A percentile compares a stretch with the other conserved stretches of the same genome.
phyloP scores from a whole-genome alignment of 30 jellyfish, hydroid and myxozoan genomes.

The Pseudorhiza aurosa region DNA sequence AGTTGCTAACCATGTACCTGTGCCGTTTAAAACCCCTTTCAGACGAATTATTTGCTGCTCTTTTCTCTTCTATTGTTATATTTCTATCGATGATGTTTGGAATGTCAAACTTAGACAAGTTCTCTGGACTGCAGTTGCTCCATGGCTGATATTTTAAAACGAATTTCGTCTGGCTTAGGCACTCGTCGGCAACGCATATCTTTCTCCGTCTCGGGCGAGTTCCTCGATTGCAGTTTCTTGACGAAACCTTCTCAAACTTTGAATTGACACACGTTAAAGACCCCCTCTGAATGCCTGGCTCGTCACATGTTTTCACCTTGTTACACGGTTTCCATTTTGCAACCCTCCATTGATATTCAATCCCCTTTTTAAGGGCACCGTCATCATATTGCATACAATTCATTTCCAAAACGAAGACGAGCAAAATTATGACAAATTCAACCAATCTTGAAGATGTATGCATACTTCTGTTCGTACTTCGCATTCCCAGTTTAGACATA shows the following conservation, averaged over 20 bases:
- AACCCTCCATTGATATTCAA: slow-evolving; percentile 13
- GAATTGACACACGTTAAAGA: slow-evolving; percentile 30
- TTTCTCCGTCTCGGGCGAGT: slow-evolving; percentile 40
- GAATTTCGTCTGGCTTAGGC: slow-evolving; percentile 39
- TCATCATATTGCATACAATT: no score
- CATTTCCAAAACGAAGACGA: no score
- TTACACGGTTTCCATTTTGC: slow-evolving; percentile 45
- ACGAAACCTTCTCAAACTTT: slow-evolving; percentile 15
- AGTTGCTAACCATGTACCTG: slow-evolving; percentile 3
- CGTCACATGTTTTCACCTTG: slow-evolving; percentile 37
- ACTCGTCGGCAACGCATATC: slow-evolving; percentile 37
- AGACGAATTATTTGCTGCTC: not conserved
- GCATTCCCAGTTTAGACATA: no score
- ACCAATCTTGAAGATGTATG: no score
- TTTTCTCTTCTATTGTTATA: slow-evolving; percentile 11
- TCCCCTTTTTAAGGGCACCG: no score
- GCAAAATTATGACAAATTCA: no score
- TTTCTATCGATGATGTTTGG: slow-evolving; percentile 6
- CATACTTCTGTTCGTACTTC: no score
- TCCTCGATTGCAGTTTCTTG: slow-evolving; percentile 44
- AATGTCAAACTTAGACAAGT: not conserved
- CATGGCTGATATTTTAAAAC: slow-evolving; percentile 22
- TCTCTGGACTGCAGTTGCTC: slow-evolving; percentile 32
- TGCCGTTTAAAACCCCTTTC: not conserved
- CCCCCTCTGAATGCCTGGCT: slow-evolving; percentile 50